phyloP scores from a whole-genome alignment of 2,797 vertebrate genomes.

The Chlorospingus semifuscus region DNA sequence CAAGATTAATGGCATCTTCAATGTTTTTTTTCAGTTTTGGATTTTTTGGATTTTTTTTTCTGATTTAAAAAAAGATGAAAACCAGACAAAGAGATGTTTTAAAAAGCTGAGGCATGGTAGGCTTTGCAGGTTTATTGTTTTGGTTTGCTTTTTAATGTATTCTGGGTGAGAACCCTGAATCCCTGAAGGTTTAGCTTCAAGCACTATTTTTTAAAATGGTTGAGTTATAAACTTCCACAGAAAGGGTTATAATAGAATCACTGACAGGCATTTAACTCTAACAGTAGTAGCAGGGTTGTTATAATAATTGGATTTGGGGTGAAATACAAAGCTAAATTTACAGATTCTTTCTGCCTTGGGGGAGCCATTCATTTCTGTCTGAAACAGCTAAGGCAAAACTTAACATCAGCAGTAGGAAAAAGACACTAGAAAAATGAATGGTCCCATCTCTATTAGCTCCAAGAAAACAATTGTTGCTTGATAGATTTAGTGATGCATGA shows the following conservation, averaged over 20 bases:
- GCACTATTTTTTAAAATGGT: neutral
- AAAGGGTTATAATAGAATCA: conserved; percentile 45
- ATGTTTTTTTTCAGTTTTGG: neutral
- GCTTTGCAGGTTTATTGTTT: neutral
- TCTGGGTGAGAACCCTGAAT: neutral
- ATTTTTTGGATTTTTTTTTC: neutral
- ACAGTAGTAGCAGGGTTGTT: conserved; percentile 16
- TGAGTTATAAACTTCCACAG: conserved; percentile 39
- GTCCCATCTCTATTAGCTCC: neutral
- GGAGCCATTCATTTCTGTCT: conserved; percentile 42
- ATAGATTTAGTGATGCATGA: conserved; percentile 32
- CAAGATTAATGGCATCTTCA: neutral
- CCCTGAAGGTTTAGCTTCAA: conserved; percentile 1
- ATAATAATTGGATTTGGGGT: conserved; percentile 55
- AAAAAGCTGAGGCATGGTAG: neutral
- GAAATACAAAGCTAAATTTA: conserved; percentile 42
- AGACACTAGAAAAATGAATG: conserved; percentile 26
- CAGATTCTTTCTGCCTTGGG: conserved; percentile 21
- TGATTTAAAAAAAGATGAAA: neutral
- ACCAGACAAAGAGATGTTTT: neutral
- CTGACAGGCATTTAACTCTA: conserved; percentile 58
- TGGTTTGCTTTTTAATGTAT: neutral
- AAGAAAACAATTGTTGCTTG: conserved; percentile 32
- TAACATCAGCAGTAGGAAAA: neutral
- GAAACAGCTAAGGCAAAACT: conserved; percentile 25